Conservation (phyloP, 2,797 vertebrate genomes). For the Tenualosa ilisha region DNA sequence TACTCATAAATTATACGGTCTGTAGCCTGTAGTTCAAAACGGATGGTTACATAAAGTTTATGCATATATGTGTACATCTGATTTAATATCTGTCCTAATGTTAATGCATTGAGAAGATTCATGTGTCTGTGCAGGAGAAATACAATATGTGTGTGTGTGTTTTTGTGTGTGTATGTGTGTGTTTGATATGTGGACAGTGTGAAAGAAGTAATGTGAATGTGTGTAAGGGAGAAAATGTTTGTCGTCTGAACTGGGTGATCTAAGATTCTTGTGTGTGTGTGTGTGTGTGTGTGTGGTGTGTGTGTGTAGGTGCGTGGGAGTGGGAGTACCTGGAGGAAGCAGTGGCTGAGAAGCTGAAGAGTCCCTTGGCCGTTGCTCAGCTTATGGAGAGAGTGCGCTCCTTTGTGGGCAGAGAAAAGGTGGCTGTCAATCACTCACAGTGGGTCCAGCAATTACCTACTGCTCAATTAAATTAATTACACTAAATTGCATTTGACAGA, state of each 20-base stretch:
- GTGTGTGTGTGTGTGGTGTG: conserved; percentile 27
- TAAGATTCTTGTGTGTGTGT: conserved; percentile 50
- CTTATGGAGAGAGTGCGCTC: conserved; percentile 89
- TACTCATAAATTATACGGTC: neutral
- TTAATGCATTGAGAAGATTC: neutral
- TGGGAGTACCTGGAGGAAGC: conserved; percentile 91
- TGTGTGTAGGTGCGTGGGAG: conserved; percentile 84
- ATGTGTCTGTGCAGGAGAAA: neutral
- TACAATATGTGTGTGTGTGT: neutral
- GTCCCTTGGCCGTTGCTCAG: conserved; percentile 80
- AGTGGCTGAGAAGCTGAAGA: conserved; percentile 88
- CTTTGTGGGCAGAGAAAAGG: conserved; percentile 84
- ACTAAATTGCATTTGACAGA: neutral
- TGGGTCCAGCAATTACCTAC: neutral
- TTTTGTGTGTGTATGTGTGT: too few species aligned
- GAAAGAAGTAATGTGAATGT: neutral
- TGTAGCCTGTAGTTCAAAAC: neutral
- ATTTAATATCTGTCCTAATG: neutral
- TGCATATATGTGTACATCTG: neutral
- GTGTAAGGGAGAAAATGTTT: neutral
- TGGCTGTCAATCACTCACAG: conserved; percentile 44
- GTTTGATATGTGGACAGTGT: too few species aligned
- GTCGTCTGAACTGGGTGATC: neutral
- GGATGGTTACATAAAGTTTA: neutral
- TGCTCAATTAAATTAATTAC: conserved; percentile 20